phyloP scores from a whole-genome alignment of 1,140 invertebrate genomes.

The Lordiphosa collinella region DNA sequence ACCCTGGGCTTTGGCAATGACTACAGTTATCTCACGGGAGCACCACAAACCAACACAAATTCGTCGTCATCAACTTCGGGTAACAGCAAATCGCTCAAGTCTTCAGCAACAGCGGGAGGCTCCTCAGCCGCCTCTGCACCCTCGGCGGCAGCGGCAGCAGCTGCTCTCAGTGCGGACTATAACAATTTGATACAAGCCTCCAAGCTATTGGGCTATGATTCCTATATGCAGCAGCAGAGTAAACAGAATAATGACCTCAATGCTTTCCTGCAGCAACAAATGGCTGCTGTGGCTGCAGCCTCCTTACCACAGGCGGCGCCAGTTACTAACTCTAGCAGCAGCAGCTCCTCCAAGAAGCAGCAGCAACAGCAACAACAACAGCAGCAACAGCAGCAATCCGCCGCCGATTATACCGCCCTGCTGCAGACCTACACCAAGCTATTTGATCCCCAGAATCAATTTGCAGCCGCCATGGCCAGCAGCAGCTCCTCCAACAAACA shows the following conservation, averaged over 20 bases:
- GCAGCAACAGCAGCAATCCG: slow-evolving; percentile 40
- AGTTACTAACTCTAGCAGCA: slow-evolving; percentile 24
- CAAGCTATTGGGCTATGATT: slow-evolving; percentile 72
- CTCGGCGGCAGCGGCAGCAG: slow-evolving; percentile 56
- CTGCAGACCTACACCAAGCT: slow-evolving; percentile 76
- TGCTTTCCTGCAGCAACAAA: slow-evolving; percentile 73
- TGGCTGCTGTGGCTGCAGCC: slow-evolving; percentile 67
- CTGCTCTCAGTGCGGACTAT: slow-evolving; percentile 67
- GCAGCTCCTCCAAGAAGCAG: slow-evolving; percentile 26
- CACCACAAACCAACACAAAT: too few species aligned
- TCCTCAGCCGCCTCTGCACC: slow-evolving; percentile 23
- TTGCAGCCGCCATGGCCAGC: slow-evolving; percentile 50
- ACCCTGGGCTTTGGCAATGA: slow-evolving; percentile 70
- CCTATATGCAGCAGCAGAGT: slow-evolving; percentile 72
- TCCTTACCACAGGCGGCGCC: slow-evolving; percentile 43
- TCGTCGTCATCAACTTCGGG: slow-evolving; percentile 9
- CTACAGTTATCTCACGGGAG: slow-evolving; percentile 61
- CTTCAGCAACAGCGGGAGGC: slow-evolving; percentile 27
- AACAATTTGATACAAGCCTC: slow-evolving; percentile 75
- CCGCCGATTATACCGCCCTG: slow-evolving; percentile 63
- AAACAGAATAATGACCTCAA: slow-evolving; percentile 71
- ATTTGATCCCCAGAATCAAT: slow-evolving; percentile 71
- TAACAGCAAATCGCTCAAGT: slow-evolving; percentile 49
- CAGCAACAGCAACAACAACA: slow-evolving; percentile 40
- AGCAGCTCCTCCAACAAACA: slow-evolving; percentile 39